Percentiles rank a stretch among this genome's conserved stretches.
These are phyloP conservation scores for Amblyopsis hoosieri DNA, from an alignment of 2,797 vertebrate species.

Conservation along the genomic window DNA sequence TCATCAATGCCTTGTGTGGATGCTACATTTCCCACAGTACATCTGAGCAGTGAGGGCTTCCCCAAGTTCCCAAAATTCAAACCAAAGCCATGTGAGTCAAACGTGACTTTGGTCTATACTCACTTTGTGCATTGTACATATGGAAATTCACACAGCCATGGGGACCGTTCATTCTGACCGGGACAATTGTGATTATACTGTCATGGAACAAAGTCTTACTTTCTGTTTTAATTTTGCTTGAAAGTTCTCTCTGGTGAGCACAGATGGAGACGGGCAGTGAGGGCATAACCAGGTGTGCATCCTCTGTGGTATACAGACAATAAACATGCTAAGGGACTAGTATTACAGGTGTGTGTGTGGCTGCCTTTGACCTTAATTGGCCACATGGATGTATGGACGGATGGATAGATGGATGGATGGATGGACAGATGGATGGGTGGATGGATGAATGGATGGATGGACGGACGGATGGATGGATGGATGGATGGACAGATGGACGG, in stretches of 20 bases:
- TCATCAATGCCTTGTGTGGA: slow-evolving; percentile 48
- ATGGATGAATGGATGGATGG: too few relatives aligned
- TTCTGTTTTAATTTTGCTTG: slow-evolving; percentile 89
- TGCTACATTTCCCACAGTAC: slow-evolving; percentile 43
- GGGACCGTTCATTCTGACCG: slow-evolving; percentile 61
- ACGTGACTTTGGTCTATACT: neutral
- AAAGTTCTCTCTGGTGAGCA: slow-evolving; percentile 87
- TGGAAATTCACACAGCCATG: slow-evolving; percentile 65
- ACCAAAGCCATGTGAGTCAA: slow-evolving; percentile 16
- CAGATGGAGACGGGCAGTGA: slow-evolving; percentile 87
- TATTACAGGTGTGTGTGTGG: slow-evolving; percentile 54
- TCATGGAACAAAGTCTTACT: slow-evolving; percentile 83
- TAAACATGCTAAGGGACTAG: slow-evolving; percentile 82
- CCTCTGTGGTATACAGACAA: slow-evolving; percentile 85
- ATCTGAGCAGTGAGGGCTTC: slow-evolving; percentile 46
- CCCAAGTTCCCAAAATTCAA: slow-evolving; percentile 48
- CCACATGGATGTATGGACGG: slow-evolving; percentile 44
- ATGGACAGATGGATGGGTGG: too few relatives aligned
- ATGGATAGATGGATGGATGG: slow-evolving; percentile 54
- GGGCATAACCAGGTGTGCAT: slow-evolving; percentile 86
- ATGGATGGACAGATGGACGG: too few relatives aligned
- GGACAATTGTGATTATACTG: slow-evolving; percentile 72
- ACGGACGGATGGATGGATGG: too few relatives aligned
- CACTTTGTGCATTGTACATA: slow-evolving; percentile 49
- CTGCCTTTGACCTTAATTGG: slow-evolving; percentile 60